Conservation (phyloP, 2,113 vertebrate genomes). For the Oxyruncus cristatus region DNA sequence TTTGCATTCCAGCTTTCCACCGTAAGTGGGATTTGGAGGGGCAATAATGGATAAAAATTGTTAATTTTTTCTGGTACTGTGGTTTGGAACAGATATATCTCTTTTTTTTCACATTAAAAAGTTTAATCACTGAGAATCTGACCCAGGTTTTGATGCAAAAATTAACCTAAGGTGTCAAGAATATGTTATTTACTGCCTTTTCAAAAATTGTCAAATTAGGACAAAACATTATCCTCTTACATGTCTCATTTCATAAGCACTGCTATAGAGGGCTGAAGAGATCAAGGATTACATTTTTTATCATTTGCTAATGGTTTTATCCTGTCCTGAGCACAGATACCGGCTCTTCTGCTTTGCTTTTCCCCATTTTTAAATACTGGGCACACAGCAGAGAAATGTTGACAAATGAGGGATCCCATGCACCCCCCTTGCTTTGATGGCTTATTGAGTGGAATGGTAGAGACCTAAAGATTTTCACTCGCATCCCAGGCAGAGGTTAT, state of each 20-base stretch:
- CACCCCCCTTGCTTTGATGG: background rate
- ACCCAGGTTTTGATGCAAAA: background rate
- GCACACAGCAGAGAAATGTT: background rate
- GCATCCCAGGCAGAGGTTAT: background rate
- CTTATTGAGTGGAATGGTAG: background rate
- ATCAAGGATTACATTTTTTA: background rate
- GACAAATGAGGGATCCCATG: background rate
- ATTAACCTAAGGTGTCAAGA: background rate
- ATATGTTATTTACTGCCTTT: background rate
- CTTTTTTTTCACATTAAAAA: background rate
- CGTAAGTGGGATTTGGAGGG: background rate
- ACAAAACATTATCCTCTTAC: background rate
- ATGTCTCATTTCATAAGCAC: background rate
- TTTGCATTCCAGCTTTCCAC: background rate
- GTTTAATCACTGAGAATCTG: background rate
- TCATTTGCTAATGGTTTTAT: background rate
- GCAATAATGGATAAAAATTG: background rate
- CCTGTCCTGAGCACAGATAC: background rate
- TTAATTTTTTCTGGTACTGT: rapidly evolving
- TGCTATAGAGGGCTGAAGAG: background rate
- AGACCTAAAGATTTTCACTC: background rate
- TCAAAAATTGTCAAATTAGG: background rate
- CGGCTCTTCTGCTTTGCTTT: background rate
- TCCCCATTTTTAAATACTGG: background rate
- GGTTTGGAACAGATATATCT: background rate